Conservation (phyloP, 2,888 invertebrate genomes). For the Marronus borbonicus region DNA sequence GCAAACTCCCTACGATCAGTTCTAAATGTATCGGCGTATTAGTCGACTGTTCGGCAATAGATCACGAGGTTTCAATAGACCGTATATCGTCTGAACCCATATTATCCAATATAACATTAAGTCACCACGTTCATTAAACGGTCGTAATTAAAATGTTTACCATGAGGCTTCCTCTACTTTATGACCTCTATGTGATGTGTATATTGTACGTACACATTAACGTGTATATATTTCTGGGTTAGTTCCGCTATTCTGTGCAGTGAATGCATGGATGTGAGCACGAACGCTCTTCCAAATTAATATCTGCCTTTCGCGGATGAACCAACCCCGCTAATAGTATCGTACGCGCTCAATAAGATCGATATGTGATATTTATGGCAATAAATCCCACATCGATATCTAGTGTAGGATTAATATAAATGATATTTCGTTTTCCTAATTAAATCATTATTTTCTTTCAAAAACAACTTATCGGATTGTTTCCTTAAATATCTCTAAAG, state of each 20-base stretch:
- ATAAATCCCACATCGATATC: too few relatives aligned
- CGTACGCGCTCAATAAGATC: neutral
- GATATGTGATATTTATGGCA: neutral
- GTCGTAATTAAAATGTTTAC: slow-evolving; percentile 3
- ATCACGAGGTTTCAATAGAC: too few relatives aligned
- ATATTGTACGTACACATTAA: neutral
- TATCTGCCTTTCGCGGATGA: neutral
- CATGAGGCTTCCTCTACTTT: slow-evolving; percentile 1
- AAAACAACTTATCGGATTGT: too few relatives aligned
- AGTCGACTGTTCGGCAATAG: too few relatives aligned
- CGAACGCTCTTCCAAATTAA: neutral
- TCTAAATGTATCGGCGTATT: too few relatives aligned
- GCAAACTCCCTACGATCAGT: too few relatives aligned
- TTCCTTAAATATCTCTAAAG: too few relatives aligned
- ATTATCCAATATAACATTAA: neutral
- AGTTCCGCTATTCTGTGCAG: neutral
- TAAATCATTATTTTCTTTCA: too few relatives aligned
- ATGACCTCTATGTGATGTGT: neutral
- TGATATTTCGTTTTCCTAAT: too few relatives aligned
- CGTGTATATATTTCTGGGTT: neutral
- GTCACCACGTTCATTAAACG: neutral
- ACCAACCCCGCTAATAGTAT: neutral
- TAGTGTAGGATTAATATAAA: too few relatives aligned
- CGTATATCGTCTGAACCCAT: too few relatives aligned
- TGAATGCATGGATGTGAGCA: neutral